Percentiles rank a stretch among this genome's conserved stretches.
These are phyloP conservation scores for Drosophila kurseongensis DNA, from an alignment of 1,140 invertebrate species.

Conservation along the genomic window DNA sequence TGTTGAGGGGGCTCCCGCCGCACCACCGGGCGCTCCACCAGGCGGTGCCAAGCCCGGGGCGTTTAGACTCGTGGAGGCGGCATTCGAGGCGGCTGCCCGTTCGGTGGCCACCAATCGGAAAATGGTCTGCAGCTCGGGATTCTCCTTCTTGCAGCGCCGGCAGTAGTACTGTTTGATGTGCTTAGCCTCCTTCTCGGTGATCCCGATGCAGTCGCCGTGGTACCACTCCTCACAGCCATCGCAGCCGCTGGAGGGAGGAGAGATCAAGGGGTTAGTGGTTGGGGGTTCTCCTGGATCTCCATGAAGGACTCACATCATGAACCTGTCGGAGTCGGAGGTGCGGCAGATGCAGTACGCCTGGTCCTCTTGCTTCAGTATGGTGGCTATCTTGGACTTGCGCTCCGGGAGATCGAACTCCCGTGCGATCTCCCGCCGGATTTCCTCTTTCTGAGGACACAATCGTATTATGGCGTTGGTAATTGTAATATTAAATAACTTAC, in stretches of 20 bases:
- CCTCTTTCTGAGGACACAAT: constrained; percentile 89
- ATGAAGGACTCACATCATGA: constrained; percentile 93
- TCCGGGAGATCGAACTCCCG: constrained; percentile 95
- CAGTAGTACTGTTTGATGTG: constrained; percentile 98
- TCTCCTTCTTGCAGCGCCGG: constrained; percentile 92
- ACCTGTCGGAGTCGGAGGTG: constrained; percentile 95
- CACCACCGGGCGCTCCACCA: neutral
- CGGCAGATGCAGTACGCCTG: constrained; percentile 98
- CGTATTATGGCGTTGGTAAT: neutral
- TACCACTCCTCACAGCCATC: constrained; percentile 99
- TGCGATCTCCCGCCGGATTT: constrained; percentile 96
- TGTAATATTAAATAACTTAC: constrained; percentile 29
- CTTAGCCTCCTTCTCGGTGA: constrained; percentile 96
- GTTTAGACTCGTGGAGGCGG: constrained; percentile 44
- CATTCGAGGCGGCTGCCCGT: constrained; percentile 46
- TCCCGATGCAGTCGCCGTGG: constrained; percentile 98
- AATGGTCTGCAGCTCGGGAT: constrained; percentile 91
- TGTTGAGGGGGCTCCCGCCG: neutral
- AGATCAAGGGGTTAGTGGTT: neutral
- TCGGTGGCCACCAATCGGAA: constrained; percentile 85
- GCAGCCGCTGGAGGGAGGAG: constrained; percentile 89
- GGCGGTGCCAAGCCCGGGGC: constrained; percentile 49
- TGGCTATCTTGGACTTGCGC: constrained; percentile 95
- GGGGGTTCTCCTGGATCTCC: too few species aligned
- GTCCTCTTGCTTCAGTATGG: constrained; percentile 93